Evolutionary conservation across 2,113 vertebrate species (phyloP), one percentile per base, ranked within the genome.

Genomic region (Micromys minutus): DNA sequence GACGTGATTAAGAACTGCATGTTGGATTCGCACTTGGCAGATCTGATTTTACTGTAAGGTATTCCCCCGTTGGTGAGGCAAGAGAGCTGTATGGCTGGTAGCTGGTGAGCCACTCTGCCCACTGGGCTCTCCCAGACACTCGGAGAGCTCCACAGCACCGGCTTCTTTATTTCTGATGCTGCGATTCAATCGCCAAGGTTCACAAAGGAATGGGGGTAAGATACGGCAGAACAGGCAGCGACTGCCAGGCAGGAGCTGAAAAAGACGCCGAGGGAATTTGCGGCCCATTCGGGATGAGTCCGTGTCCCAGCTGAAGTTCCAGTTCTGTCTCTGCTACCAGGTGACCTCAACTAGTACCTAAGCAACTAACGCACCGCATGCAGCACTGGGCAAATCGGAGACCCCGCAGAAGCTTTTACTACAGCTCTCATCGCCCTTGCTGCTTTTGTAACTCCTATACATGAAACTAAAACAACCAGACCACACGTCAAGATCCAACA

Each of bases 1-100:
- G 72, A 36, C 22, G 13, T 59, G 31, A 9, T 55, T 1, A 69
- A 52, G 50, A 7, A 12, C 50, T 34, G 69, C 1, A 10, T 2
- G 8, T 36, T 1, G 6, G 0, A 3, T 52, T 45, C 36, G 42
- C 74, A 63, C 9, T 26, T 7, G 36, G n/a, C 29, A 50, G 21
- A 31, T 4, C n/a, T 52, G 24, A 52, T 5, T 93, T 65, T 39
- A 67, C 59, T 3, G 0, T 10, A 7, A 52, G 42, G 26, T 59
- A 39, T 24, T 57, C 67, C n/a, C n/a, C 7, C 7, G 0, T 2
- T 4, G 5, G 34, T 1, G 57, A 57, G 11, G 55, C 24, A 36
- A 29, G 0, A 1, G 57, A 8, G 3, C 42, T 13, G 26, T 15
- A 22, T 42, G 19, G 12, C 1, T 29, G 2, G 67, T 19, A 17